These are phyloP conservation scores for Cataglyphis rosenhaueri DNA, from an alignment of 2,888 invertebrate species.

Conservation along the genomic window DNA sequence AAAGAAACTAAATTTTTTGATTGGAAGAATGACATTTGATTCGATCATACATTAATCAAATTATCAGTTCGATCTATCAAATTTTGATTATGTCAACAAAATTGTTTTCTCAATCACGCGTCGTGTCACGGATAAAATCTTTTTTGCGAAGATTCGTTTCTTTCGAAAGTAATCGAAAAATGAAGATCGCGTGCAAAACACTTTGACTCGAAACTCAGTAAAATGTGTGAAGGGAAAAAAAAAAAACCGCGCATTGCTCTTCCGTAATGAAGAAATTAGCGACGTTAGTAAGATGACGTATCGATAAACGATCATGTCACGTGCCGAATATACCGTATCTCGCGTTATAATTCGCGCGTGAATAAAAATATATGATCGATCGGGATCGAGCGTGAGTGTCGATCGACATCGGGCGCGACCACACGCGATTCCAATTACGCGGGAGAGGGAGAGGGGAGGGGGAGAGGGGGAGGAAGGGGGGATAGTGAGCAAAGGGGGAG, in stretches of 20 bases:
- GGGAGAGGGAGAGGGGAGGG: neutral
- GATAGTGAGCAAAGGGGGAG: neutral
- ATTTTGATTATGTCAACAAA: too few relatives aligned
- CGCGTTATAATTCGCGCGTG: constrained; percentile 36
- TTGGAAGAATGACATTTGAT: too few relatives aligned
- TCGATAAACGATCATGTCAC: constrained; percentile 33
- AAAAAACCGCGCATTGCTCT: neutral
- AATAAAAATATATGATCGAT: constrained; percentile 52
- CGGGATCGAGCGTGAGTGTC: constrained; percentile 18
- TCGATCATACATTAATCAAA: too few relatives aligned
- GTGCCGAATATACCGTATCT: constrained; percentile 17
- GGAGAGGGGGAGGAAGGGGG: neutral
- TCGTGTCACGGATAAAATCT: neutral
- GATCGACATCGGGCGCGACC: constrained; percentile 47
- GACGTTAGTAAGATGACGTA: neutral
- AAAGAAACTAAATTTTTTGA: too few relatives aligned
- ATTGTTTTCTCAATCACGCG: too few relatives aligned
- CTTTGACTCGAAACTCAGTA: too few relatives aligned
- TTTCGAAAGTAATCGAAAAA: too few relatives aligned
- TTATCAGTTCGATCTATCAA: too few relatives aligned
- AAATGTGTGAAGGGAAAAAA: too few relatives aligned
- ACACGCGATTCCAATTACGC: constrained; percentile 56
- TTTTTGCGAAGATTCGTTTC: neutral
- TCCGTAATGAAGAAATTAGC: constrained; percentile 43
- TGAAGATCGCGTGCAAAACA: too few relatives aligned